A percentile compares a stretch with the other conserved stretches of the same genome.
These are phyloP conservation scores for Nansenia antarctica DNA, from an alignment of 2,113 vertebrate species.

Conservation along the genomic window DNA sequence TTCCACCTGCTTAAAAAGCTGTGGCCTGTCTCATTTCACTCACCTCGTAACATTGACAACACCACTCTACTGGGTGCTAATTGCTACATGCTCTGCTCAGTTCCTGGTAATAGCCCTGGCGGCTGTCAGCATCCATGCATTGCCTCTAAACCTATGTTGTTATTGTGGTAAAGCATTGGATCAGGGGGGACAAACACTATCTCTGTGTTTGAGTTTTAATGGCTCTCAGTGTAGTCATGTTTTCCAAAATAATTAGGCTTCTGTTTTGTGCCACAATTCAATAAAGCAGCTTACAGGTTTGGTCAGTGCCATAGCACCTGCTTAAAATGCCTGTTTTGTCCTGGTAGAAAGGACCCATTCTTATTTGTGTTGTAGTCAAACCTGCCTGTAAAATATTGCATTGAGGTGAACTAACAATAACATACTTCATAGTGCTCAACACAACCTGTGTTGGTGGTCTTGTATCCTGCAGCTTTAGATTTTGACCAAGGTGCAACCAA, in stretches of 20 bases:
- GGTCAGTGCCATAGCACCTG: conserved; percentile 33
- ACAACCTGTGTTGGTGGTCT: neutral
- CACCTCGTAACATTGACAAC: conserved; percentile 76
- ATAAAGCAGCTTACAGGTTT: conserved; percentile 36
- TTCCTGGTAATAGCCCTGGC: conserved; percentile 53
- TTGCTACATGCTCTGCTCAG: conserved; percentile 59
- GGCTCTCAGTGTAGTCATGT: conserved; percentile 42
- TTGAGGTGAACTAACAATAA: neutral
- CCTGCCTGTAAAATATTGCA: neutral
- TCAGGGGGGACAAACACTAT: conserved; percentile 43
- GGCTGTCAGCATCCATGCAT: conserved; percentile 42
- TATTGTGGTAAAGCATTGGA: conserved; percentile 16
- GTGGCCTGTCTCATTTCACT: conserved; percentile 72
- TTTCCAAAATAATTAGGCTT: conserved; percentile 32
- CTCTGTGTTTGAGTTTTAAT: conserved; percentile 54
- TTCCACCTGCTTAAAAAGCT: conserved; percentile 67
- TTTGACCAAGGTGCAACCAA: conserved; percentile 20
- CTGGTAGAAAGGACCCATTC: neutral
- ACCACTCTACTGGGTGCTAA: conserved; percentile 59
- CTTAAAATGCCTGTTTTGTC: neutral
- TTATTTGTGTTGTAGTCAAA: neutral
- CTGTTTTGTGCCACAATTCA: conserved; percentile 44
- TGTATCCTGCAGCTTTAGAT: neutral
- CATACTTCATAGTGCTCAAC: neutral
- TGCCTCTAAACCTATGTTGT: conserved; percentile 31